Evolutionary conservation across 2,113 vertebrate genomes (phyloP), one percentile per base, ranked within the genome.

Genomic region (Eidolon helvum): DNA sequence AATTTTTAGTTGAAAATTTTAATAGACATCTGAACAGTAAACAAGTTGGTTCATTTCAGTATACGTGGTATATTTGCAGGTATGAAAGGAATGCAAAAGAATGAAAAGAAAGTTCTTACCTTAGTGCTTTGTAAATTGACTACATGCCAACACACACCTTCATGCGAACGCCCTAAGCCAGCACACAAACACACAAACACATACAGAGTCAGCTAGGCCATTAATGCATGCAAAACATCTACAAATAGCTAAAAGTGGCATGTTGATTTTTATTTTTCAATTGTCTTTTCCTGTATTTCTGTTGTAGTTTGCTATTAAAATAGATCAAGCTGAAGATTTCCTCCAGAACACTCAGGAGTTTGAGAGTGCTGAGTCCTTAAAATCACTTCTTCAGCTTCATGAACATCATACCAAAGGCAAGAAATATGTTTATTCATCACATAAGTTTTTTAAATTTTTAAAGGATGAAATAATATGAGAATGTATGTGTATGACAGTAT

Each of bases 241-340:
- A 9, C 26, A 86, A 30, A 72, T 88, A 77, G 57, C 30, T 40
- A 30, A 43, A 71, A 72, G 7, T 40, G 15, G 15, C 9, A 66
- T 3, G 5, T 15, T 43, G 0, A 24, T n/a, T 94, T 71, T 82
- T 59, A 57, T 55, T 90, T n/a, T 93, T 95, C 59, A 88, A 87
- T 59, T 84, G 22, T 61, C 8, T 96, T 78, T 77, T 10, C 72
- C 61, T 97, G 18, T 97, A 77, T 75, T 98, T 97, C 68, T 97
- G 30, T 96, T 97, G 57, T 95, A 99, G 99, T 99, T 99, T 98
- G 98, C 99, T 88, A 96, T 98, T 84, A 99, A 99, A 97, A 99
- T 99, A 59, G 98, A 99, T 89, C 98, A 99, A 98, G 98, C 98
- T 38, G 99, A 99, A 98, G 98, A 98, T 61, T 99, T 99, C 30